Conservation (phyloP, 2,797 vertebrate species). For the Pogonophryne albipinna region DNA sequence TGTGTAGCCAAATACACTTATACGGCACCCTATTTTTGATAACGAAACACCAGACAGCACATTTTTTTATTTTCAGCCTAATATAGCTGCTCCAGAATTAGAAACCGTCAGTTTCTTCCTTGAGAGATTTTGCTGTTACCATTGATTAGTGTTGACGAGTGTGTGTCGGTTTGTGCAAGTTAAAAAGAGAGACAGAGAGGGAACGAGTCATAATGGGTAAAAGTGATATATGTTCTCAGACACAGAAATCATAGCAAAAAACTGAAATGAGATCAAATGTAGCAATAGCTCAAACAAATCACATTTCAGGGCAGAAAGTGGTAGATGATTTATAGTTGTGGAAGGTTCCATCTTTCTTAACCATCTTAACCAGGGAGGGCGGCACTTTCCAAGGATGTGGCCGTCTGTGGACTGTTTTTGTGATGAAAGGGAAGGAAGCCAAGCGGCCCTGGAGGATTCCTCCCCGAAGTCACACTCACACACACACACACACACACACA, state of each 20-base stretch:
- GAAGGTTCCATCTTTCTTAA: constrained; percentile 8
- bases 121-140: constrained; percentile 20
- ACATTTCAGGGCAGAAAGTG: background rate
- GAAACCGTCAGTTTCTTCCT: constrained; percentile 12
- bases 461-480: constrained; percentile 10
- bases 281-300: background rate
- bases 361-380: constrained; percentile 22
- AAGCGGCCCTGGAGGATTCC: constrained; percentile 47
- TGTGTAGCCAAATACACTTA: constrained; percentile 34
- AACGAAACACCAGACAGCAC: constrained; percentile 20
- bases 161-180: background rate
- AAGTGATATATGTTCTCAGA: background rate
- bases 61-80: constrained; percentile 6
- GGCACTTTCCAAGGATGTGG: constrained; percentile 42
- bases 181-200: background rate
- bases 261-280: background rate
- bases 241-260: background rate
- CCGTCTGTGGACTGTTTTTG: constrained; percentile 46
- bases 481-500: constrained; percentile 14
- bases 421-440: constrained; percentile 70
- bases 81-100: constrained; percentile 11
- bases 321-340: constrained; percentile 11
- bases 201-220: background rate
- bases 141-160: constrained; percentile 20
- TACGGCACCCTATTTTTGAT: constrained; percentile 38